phyloP scores from a whole-genome alignment of 2,888 invertebrate species.

The Spilosoma lubricipeda region DNA sequence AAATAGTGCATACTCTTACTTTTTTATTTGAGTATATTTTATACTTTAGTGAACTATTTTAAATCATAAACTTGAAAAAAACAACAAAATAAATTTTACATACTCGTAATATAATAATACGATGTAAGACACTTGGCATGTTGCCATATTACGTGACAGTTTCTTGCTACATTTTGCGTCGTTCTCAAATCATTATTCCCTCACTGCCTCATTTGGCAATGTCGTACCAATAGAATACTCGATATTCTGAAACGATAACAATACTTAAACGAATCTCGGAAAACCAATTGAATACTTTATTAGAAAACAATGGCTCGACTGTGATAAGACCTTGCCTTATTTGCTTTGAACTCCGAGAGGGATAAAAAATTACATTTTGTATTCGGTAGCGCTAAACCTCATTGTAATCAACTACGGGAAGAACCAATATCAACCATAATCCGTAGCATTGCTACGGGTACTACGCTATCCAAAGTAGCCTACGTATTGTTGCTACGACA shows the following conservation, averaged over 20 bases:
- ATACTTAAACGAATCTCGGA: conserved; percentile 16
- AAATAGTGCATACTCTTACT: no score
- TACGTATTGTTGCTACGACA: conserved; percentile 24
- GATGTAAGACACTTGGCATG: conserved; percentile 21
- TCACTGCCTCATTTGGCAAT: conserved; percentile 18
- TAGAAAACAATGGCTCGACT: conserved; percentile 21
- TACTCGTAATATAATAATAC: conserved; percentile 14
- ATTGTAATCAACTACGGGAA: conserved; percentile 2
- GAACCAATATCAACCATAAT: conserved; percentile 19
- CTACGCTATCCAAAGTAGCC: conserved; percentile 37
- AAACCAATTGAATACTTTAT: conserved; percentile 11
- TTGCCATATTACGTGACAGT: conserved; percentile 21
- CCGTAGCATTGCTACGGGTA: conserved; percentile 10
- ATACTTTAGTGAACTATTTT: neutral
- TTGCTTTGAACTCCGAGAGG: conserved; percentile 12
- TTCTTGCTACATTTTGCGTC: conserved; percentile 11
- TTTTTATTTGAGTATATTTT: no score
- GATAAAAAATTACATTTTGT: conserved; percentile 12
- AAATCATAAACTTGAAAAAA: conserved; percentile 11
- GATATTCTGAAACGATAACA: conserved; percentile 15
- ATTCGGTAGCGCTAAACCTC: neutral
- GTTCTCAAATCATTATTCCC: conserved; percentile 14
- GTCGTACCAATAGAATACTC: conserved; percentile 13
- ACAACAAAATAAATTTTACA: conserved; percentile 15
- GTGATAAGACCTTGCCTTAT: conserved; percentile 16